Percentiles rank a stretch among this genome's conserved stretches.
These are phyloP conservation scores for Morbakka virulenta DNA, from an alignment of 30 jellyfish, hydroid and myxozoan genomes.

Conservation along the genomic window DNA sequence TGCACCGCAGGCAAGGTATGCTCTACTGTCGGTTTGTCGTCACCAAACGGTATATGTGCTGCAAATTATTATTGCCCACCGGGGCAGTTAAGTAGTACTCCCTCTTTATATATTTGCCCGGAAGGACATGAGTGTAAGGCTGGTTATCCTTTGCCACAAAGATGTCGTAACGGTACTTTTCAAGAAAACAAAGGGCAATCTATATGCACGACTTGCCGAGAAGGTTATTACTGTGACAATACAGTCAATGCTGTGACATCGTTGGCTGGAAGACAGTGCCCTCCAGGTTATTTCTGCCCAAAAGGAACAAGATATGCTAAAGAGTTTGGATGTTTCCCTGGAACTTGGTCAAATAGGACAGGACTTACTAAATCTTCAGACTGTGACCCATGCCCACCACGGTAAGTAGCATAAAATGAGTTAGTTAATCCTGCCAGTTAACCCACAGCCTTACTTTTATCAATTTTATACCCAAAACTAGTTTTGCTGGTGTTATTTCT, in stretches of 20 bases:
- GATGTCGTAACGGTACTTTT: conserved; percentile 90
- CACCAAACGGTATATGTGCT: conserved; percentile 62
- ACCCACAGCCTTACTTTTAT: neutral
- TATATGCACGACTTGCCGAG: conserved; percentile 58
- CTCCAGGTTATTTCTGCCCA: conserved; percentile 88
- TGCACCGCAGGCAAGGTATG: conserved; percentile 90
- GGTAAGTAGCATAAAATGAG: conserved; percentile 39
- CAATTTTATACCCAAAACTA: neutral
- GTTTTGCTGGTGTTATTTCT: neutral
- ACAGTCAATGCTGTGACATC: conserved; percentile 69
- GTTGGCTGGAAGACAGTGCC: conserved; percentile 72
- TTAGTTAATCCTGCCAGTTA: neutral
- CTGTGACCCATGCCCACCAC: conserved; percentile 91
- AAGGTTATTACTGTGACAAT: conserved; percentile 91
- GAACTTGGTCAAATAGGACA: conserved; percentile 85
- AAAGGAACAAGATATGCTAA: conserved; percentile 69
- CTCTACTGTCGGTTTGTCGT: conserved; percentile 67
- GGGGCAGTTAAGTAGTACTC: conserved; percentile 64
- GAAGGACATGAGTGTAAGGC: conserved; percentile 80
- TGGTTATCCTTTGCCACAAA: conserved; percentile 71
- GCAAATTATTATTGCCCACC: conserved; percentile 86
- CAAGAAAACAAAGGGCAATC: conserved; percentile 71
- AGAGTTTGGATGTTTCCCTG: conserved; percentile 83
- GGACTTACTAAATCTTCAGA: conserved; percentile 56
- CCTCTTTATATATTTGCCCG: conserved; percentile 70